Base-by-base conservation (phyloP, 2,113 vertebrate species). In the Lagopus leucura region DNA sequence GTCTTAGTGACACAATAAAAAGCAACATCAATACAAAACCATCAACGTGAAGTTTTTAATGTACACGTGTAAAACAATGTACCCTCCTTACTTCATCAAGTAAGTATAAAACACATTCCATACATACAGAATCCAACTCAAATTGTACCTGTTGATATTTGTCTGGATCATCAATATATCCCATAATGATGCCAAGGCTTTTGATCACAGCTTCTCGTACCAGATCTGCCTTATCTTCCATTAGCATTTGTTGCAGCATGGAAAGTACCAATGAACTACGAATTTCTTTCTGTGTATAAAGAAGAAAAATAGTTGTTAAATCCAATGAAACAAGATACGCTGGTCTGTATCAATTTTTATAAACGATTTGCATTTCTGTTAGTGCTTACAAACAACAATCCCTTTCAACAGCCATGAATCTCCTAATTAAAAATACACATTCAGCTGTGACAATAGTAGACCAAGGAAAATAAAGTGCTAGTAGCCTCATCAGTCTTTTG, bases 141-240 rank as follows among this genome's bases (percentile, higher is more conserved):
- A 91, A 90, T 87, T 78, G 86, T 96, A 99, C 99, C 99, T 99
- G 99, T 81, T 98, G 98, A 71, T 99, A 99, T 95, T 99, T 99
- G 97, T 99, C 99, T 94, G 99, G 97, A 96, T 99, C 99, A 92
- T 99, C 99, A 72, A 99, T 99, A 95, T 99, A 99, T 65, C 98
- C 99, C 99, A 99, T 99, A 93, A 99, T 99, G 93, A 99, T 98
- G 40, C 98, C 99, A 70, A 99, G 98, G 97, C 99, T 99, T 98
- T 99, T 99, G 96, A 99, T 99, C 63, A 99, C 99, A 69, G 99
- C 99, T 98, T 99, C 99, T 97, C 99, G 98, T 93, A 99, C 99
- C 98, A 99, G 98, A 97, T 99, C 99, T 10, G 99, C 98, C 96
- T 99, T 99, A 96, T 99, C 99, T 97, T 99, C 99, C 94, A 99